A percentile compares a stretch with the other conserved stretches of the same genome.
Evolutionary conservation across 2,888 invertebrate species (phyloP).

Genomic region (Caenorhabditis macrosperma): DNA sequence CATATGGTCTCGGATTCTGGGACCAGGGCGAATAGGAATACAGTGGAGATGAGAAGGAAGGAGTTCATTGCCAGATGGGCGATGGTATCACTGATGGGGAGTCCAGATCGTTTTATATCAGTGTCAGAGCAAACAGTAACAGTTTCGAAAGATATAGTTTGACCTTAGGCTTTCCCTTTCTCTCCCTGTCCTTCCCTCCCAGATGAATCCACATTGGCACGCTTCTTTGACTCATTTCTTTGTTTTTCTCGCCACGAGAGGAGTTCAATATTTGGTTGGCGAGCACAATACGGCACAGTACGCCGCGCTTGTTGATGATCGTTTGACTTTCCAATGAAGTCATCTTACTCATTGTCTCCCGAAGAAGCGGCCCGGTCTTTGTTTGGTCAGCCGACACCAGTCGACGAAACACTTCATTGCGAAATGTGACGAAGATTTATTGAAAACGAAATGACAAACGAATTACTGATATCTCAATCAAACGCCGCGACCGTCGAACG

Average conservation of each 20-base stretch:
- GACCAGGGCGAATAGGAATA: conserved; percentile 1
- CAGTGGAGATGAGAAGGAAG: not conserved
- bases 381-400: conserved; percentile 31
- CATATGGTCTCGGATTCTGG: conserved; percentile 29
- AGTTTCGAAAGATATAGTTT: conserved; percentile 22
- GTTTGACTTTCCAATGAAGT: conserved; percentile 42
- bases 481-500: too few species aligned
- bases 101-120: conserved; percentile 1
- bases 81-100: not conserved
- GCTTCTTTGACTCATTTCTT: conserved; percentile 43
- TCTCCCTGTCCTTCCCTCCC: not conserved
- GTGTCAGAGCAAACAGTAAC: conserved; percentile 3
- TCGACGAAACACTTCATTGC: not conserved
- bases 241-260: conserved; percentile 10
- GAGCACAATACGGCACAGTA: not conserved
- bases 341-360: not conserved
- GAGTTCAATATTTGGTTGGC: conserved; percentile 19
- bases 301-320: conserved; percentile 1
- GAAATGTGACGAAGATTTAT: conserved; percentile 12
- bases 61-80: not conserved
- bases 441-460: not conserved
- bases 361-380: not conserved
- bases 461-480: too few species aligned
- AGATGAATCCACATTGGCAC: conserved; percentile 20
- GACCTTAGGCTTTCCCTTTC: conserved; percentile 21